These are phyloP conservation scores for Taenaris catops DNA, from an alignment of 2,888 invertebrate species.

Conservation along the genomic window DNA sequence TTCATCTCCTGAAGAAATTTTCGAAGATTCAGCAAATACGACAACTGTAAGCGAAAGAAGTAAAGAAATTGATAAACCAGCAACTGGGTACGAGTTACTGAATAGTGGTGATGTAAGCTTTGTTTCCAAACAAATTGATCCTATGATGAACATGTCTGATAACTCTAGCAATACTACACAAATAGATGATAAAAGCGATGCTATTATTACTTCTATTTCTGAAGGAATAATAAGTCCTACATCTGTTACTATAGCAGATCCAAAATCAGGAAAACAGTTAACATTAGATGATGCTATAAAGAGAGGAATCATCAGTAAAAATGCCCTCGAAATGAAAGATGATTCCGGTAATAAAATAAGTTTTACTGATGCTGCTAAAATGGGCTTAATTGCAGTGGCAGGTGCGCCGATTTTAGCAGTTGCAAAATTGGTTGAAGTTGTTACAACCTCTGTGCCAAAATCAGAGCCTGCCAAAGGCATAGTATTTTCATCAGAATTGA, in stretches of 20 bases:
- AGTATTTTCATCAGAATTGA: constrained; percentile 86
- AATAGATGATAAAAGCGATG: constrained; percentile 49
- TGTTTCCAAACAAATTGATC: too few species aligned
- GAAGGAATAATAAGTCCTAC: constrained; percentile 85
- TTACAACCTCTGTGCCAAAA: constrained; percentile 77
- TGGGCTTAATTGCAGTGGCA: constrained; percentile 86
- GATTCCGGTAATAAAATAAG: constrained; percentile 83
- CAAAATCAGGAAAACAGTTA: constrained; percentile 83
- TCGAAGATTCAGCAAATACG: constrained; percentile 4
- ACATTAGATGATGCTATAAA: constrained; percentile 88
- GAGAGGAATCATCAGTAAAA: constrained; percentile 86
- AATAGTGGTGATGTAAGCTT: background rate
- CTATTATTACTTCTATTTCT: constrained; percentile 85
- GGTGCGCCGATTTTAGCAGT: constrained; percentile 88
- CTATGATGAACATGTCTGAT: too few species aligned
- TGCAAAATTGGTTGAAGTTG: constrained; percentile 82
- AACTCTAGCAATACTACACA: too few species aligned
- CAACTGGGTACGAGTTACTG: too few species aligned
- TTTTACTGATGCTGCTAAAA: constrained; percentile 86
- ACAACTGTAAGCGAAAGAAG: constrained; percentile 5
- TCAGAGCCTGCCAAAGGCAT: too few species aligned
- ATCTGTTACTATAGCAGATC: constrained; percentile 84
- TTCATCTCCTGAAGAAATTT: background rate
- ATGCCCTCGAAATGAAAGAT: constrained; percentile 84
- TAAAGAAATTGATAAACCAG: background rate